Evolutionary conservation across 2,113 vertebrate genomes (phyloP).

Genomic region (Pseudois nayaur): DNA sequence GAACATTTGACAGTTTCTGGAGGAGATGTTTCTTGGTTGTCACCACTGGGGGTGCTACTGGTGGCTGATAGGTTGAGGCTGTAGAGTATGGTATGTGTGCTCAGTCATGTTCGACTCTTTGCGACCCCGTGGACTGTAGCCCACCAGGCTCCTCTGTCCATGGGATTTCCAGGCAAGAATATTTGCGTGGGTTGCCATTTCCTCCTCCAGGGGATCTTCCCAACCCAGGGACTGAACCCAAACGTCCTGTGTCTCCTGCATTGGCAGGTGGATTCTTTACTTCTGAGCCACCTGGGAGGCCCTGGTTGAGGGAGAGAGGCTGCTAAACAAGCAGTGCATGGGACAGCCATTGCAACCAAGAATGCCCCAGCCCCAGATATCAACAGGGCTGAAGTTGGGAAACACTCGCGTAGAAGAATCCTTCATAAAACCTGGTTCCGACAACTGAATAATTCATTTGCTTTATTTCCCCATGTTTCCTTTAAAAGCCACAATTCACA

Average conservation of each 20-base stretch:
- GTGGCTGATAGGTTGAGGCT: background rate
- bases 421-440: background rate
- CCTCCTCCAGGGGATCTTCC: background rate
- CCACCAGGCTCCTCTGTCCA: background rate
- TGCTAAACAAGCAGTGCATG: rapidly evolving
- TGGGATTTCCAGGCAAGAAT: background rate
- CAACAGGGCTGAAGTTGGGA: background rate
- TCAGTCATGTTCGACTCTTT: background rate
- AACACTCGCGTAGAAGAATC: background rate
- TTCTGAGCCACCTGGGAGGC: background rate
- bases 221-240: background rate
- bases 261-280: background rate
- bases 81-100: background rate
- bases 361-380: background rate
- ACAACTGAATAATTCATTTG: background rate
- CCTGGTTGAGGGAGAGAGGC: background rate
- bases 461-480: background rate
- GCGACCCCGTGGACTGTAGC: background rate
- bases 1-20: background rate
- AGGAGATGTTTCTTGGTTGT: background rate
- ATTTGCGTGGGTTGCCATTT: background rate
- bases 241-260: background rate
- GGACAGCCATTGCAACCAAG: background rate
- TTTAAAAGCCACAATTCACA: background rate
- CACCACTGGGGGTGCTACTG: background rate